A percentile compares a stretch with the other conserved stretches of the same genome.
Evolutionary conservation across 2,113 vertebrate species (phyloP).

Genomic region (Leiothrix lutea): DNA sequence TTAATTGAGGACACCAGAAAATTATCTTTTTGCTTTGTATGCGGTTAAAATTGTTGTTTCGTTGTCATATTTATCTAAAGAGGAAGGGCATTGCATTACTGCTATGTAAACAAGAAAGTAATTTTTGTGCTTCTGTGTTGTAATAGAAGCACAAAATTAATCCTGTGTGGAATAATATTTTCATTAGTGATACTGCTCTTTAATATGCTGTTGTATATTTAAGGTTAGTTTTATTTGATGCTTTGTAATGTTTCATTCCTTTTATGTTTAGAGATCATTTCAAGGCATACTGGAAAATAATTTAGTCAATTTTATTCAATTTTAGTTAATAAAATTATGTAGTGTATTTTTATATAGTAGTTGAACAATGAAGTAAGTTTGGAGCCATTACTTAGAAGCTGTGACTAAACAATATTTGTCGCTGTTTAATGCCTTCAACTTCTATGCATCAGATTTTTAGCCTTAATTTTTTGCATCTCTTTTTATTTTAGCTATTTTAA

Average conservation of each 20-base stretch:
- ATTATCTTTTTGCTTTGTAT: not conserved
- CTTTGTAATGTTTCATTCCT: not conserved
- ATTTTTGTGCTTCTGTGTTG: not conserved
- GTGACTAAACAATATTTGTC: not conserved
- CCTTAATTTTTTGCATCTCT: not conserved
- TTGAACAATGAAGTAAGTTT: not conserved
- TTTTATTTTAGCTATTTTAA: not conserved
- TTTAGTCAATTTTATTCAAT: not conserved
- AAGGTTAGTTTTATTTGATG: not conserved
- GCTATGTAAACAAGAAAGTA: not conserved
- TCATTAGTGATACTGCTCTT: not conserved
- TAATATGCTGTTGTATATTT: not conserved
- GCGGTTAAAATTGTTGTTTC: not conserved
- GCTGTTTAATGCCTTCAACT: not conserved
- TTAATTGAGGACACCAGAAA: not conserved
- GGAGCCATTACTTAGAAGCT: not conserved
- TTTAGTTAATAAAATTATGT: not conserved
- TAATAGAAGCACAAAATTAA: not conserved
- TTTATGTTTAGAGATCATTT: not conserved
- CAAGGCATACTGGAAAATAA: not conserved
- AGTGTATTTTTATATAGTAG: not conserved
- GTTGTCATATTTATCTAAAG: not conserved
- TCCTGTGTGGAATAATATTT: not conserved
- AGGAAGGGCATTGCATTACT: not conserved
- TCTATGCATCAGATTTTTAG: not conserved